Conservation (phyloP, 2,888 invertebrate genomes). For the Globia sparganii region DNA sequence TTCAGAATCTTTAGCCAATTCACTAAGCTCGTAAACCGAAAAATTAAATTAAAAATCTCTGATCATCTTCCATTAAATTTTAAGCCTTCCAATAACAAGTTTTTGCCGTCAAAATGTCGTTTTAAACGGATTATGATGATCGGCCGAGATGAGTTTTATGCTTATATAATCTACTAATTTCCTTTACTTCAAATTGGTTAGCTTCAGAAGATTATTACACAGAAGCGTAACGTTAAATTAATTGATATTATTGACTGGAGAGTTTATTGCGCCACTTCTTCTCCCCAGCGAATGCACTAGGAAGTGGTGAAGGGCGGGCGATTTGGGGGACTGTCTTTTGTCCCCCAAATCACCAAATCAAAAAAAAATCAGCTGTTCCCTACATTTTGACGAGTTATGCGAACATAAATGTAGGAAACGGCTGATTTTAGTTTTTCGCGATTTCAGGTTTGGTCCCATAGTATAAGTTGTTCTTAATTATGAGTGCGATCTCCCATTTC, state of each 20-base stretch:
- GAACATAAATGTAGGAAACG: too few relatives aligned
- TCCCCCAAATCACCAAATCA: too few relatives aligned
- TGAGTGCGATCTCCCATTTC: too few relatives aligned
- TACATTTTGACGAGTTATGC: too few relatives aligned
- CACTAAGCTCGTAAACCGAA: neutral
- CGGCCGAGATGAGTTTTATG: constrained; percentile 49
- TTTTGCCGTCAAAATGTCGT: constrained; percentile 31
- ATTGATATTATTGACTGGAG: constrained; percentile 34
- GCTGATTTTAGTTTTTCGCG: too few relatives aligned
- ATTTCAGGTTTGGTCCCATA: too few relatives aligned
- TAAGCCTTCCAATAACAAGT: constrained; percentile 38
- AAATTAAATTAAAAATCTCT: constrained; percentile 4
- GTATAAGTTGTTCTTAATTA: too few relatives aligned
- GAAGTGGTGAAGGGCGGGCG: too few relatives aligned
- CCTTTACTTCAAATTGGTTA: constrained; percentile 34
- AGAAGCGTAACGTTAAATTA: constrained; percentile 17
- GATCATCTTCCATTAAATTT: constrained; percentile 30
- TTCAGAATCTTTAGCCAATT: neutral
- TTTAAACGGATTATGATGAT: constrained; percentile 52
- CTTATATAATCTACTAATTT: constrained; percentile 58
- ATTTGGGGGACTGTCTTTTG: too few relatives aligned
- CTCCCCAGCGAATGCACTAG: too few relatives aligned
- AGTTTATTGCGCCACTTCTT: too few relatives aligned
- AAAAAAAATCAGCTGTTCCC: too few relatives aligned
- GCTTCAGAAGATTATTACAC: constrained; percentile 40